Evolutionary conservation across 2,113 vertebrate genomes (phyloP), one percentile per base, ranked within the genome.

Genomic region (Leptobrachium ailaonicum): DNA sequence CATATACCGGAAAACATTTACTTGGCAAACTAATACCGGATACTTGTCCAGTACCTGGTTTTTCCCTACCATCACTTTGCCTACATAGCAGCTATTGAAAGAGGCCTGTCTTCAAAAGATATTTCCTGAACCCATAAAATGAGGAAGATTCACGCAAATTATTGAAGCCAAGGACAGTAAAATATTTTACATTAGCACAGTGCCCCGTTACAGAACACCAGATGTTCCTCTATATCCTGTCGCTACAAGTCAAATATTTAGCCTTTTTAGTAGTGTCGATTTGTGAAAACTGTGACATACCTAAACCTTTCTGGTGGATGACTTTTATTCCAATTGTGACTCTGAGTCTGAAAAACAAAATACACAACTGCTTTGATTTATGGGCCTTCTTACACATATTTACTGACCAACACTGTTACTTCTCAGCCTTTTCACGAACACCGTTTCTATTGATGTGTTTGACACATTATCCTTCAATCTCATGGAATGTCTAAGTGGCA

Each of bases 201-300:
- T 80, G 78, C 63, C 78, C 71, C 32, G 68, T 80, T 80, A 80
- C 74, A 42, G 42, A 41, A 14, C 40, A 73, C 62, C 71, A 80
- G 78, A 80, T 80, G 78, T 80, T 80, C 63, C 71, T 80, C 47
- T 64, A 79, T 72, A 80, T 80, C 71, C 78, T 80, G 71, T 74
- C 71, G 74, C 47, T 44, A 58, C 71, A 80, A 66, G 63, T 40
- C 54, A 40, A 68, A 78, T 67, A 73, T 60, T 73, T 74, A 66
- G 9, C 68, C 6, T 50, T 68, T 68, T 42, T 12, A 14, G 10
- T 60, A 60, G 3, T 60, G 56, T 58, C 2, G 4, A 47, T 40
- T 67, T 56, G 72, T 53, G 62, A 80, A 71, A 40, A 66, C 47
- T 66, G 42, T 56, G 70, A 66, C 62, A 67, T 73, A 80, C 6